Evolutionary conservation across 2,113 vertebrate species (phyloP).

Genomic region (Salminus brasiliensis): DNA sequence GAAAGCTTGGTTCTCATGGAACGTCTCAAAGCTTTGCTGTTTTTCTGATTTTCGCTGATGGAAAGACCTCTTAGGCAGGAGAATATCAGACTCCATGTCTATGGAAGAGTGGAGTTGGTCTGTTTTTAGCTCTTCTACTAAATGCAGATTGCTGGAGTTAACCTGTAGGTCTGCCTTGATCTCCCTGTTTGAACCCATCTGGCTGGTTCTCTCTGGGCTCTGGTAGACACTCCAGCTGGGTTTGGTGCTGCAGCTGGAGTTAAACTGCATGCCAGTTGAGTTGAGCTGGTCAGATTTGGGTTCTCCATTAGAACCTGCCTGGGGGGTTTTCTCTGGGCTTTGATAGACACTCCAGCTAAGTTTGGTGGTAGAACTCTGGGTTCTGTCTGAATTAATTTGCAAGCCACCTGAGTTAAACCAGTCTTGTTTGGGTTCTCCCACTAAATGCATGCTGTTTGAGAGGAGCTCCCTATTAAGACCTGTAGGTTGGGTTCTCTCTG

Average conservation of each 20-base stretch:
- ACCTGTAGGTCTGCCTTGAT: not conserved
- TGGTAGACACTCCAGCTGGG: constrained; percentile 55
- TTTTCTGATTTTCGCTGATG: not conserved
- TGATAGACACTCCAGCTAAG: too few species aligned
- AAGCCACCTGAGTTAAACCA: too few species aligned
- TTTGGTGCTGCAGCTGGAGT: not conserved
- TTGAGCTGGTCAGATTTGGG: not conserved
- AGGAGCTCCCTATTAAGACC: not conserved
- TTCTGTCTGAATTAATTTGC: too few species aligned
- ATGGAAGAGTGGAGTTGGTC: not conserved
- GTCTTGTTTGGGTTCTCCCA: too few species aligned
- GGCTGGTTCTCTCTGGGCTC: constrained; percentile 51
- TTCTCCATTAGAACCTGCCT: too few species aligned
- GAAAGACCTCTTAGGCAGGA: constrained; percentile 36
- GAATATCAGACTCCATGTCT: not conserved
- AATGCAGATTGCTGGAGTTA: too few species aligned
- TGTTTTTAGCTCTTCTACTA: not conserved
- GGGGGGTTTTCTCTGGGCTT: too few species aligned
- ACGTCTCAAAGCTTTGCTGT: not conserved
- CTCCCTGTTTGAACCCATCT: not conserved
- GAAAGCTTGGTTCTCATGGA: not conserved
- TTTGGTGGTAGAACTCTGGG: too few species aligned
- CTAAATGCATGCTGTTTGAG: not conserved
- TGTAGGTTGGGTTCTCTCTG: constrained; percentile 24
- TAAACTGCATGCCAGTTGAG: not conserved